Evolutionary conservation across 1,140 invertebrate species (phyloP).

Genomic region (Hycleus cichorii): DNA sequence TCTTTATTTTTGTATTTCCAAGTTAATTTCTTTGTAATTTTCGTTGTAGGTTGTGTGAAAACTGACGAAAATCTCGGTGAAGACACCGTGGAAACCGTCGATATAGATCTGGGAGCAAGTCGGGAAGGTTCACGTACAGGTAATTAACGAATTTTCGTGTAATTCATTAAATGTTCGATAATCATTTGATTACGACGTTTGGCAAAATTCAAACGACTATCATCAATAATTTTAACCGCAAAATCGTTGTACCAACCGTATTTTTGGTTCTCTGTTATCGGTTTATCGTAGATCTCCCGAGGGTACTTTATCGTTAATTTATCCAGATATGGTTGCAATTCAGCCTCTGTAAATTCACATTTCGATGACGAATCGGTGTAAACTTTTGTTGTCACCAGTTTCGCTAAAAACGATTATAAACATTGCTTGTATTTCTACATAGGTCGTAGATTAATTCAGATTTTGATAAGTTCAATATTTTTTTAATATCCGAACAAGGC

Average conservation of each 20-base stretch:
- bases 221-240: conserved; percentile 23
- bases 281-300: conserved; percentile 28
- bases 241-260: conserved; percentile 40
- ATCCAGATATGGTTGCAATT: conserved; percentile 23
- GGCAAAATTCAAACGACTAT: conserved; percentile 34
- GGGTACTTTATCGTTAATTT: conserved; percentile 30
- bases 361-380: conserved; percentile 19
- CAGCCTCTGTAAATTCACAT: conserved; percentile 7
- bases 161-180: conserved; percentile 39
- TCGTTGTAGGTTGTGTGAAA: conserved; percentile 25
- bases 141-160: conserved; percentile 42
- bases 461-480: neutral
- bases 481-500: neutral
- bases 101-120: conserved; percentile 68
- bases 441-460: neutral
- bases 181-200: conserved; percentile 36
- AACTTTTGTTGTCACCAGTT: conserved; percentile 27
- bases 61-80: conserved; percentile 36
- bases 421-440: neutral
- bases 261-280: conserved; percentile 41
- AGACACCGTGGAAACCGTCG: conserved; percentile 51
- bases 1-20: conserved; percentile 20
- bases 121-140: conserved; percentile 79
- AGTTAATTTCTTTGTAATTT: neutral
- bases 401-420: conserved; percentile 21